Evolutionary conservation across 2,888 invertebrate species (phyloP).

Genomic region (Mimachlamys varia): DNA sequence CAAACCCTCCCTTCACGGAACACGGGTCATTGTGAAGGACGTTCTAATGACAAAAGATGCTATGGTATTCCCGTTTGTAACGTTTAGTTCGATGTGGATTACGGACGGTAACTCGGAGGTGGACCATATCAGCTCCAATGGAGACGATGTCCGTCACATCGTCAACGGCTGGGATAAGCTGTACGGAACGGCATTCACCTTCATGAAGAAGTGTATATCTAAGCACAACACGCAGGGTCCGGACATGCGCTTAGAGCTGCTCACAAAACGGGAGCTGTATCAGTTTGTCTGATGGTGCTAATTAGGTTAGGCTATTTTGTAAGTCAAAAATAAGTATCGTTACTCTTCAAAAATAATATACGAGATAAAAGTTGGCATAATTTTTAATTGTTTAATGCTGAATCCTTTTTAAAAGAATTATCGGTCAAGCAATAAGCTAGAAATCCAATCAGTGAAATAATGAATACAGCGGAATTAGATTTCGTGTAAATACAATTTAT

Average conservation of each 20-base stretch:
- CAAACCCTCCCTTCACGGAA: constrained; percentile 45
- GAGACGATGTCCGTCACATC: constrained; percentile 49
- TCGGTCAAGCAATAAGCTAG: not conserved
- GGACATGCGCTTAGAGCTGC: constrained; percentile 53
- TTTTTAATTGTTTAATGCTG: not conserved
- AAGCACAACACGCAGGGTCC: constrained; percentile 65
- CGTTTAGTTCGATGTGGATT: constrained; percentile 66
- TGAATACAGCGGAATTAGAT: too few relatives aligned
- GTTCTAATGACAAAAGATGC: constrained; percentile 41
- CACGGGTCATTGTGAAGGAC: constrained; percentile 51
- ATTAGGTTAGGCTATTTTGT: not conserved
- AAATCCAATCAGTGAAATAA: not conserved
- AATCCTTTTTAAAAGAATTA: constrained; percentile 3
- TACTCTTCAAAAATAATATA: not conserved
- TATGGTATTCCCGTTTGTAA: constrained; percentile 56
- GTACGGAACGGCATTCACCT: constrained; percentile 58
- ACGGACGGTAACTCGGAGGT: constrained; percentile 63
- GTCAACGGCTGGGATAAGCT: constrained; percentile 57
- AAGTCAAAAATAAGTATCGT: not conserved
- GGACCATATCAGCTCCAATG: constrained; percentile 61
- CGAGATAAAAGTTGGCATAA: not conserved
- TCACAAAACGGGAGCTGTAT: constrained; percentile 47
- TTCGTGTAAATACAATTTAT: too few relatives aligned
- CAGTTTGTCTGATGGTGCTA: constrained; percentile 13
- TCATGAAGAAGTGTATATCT: constrained; percentile 63